phyloP scores from a whole-genome alignment of 2,797 vertebrate genomes.

The Poecilia picta region DNA sequence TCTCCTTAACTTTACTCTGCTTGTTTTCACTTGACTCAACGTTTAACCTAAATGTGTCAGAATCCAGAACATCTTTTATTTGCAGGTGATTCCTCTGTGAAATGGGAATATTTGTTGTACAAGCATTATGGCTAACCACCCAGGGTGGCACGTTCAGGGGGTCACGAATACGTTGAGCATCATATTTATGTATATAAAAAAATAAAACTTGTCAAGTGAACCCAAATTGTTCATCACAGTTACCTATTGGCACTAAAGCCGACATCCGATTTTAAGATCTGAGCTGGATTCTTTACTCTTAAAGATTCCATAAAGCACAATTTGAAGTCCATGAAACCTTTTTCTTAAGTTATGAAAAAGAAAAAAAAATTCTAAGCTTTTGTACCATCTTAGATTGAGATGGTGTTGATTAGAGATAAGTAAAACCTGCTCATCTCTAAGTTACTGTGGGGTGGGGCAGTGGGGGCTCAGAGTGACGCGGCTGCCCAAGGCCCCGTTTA shows the following conservation, averaged over 20 bases:
- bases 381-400: neutral
- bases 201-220: neutral
- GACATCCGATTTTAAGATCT: neutral
- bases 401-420: neutral
- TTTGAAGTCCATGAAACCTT: too few species aligned
- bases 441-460: neutral
- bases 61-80: neutral
- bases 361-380: neutral
- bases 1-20: constrained; percentile 1
- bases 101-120: neutral
- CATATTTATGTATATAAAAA: neutral
- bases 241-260: neutral
- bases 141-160: neutral
- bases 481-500: neutral
- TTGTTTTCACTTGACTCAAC: constrained; percentile 12
- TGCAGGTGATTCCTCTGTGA: neutral
- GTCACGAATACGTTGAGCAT: neutral
- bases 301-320: neutral
- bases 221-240: neutral
- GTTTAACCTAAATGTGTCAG: constrained; percentile 2
- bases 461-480: neutral
- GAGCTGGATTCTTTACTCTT: neutral
- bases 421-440: neutral
- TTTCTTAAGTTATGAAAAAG: neutral
- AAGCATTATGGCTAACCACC: neutral